A percentile compares a stretch with the other conserved stretches of the same genome.
phyloP scores from a whole-genome alignment of 2,797 vertebrate species.

The Brachyrhaphis roseni region DNA sequence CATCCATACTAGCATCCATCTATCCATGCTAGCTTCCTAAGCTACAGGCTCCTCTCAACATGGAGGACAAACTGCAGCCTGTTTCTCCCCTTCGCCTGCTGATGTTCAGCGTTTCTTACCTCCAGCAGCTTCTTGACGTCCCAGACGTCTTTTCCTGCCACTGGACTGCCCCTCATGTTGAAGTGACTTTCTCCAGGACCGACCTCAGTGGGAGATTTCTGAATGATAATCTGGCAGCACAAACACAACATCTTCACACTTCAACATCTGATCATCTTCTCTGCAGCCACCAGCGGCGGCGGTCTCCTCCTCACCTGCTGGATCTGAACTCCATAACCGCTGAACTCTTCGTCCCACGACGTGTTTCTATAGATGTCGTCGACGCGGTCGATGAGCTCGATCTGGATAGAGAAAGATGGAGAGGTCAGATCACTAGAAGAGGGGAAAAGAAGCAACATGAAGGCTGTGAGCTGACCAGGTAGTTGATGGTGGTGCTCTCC shows the following conservation, averaged over 20 bases:
- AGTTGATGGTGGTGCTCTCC: conserved; percentile 96
- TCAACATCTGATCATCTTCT: background rate
- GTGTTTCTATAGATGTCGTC: conserved; percentile 98
- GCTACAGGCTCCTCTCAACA: no score
- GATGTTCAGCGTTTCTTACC: conserved; percentile 69
- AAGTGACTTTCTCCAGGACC: conserved; percentile 83
- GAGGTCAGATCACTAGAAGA: background rate
- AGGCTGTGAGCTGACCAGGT: conserved; percentile 80
- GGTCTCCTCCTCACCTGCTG: conserved; percentile 85
- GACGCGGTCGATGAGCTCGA: conserved; percentile 95
- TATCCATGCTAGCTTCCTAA: no score
- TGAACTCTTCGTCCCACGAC: conserved; percentile 88
- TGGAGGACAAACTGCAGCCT: background rate
- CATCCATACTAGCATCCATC: no score
- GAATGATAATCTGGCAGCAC: conserved; percentile 88
- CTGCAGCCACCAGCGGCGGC: no score
- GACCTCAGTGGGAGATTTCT: conserved; percentile 80
- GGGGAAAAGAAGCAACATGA: background rate
- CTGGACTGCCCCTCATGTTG: conserved; percentile 90
- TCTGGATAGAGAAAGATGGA: conserved; percentile 73
- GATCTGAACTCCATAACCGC: conserved; percentile 94
- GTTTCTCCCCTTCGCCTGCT: background rate
- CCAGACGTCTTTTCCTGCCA: conserved; percentile 88
- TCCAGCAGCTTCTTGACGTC: conserved; percentile 94
- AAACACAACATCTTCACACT: background rate